Evolutionary conservation across 1,140 invertebrate genomes (phyloP).

Genomic region (Drosophila burlai): DNA sequence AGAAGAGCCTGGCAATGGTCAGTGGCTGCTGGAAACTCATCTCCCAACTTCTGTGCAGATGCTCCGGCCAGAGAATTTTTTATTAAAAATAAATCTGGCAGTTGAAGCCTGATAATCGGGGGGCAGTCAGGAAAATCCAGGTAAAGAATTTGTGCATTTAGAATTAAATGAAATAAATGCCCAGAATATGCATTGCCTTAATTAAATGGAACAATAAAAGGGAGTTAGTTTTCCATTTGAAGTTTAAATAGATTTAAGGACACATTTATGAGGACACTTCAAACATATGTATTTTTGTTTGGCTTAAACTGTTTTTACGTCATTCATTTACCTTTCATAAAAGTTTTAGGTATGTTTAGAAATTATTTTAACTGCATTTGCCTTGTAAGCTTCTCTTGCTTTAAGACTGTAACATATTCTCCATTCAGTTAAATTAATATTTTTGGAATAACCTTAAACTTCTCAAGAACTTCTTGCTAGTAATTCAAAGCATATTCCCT

Average conservation of each 20-base stretch:
- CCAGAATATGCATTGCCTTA: neutral
- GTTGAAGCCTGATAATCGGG: constrained; percentile 5
- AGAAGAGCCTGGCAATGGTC: constrained; percentile 15
- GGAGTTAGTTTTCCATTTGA: neutral
- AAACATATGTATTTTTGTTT: too few species aligned
- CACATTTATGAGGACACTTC: neutral
- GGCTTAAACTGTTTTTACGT: neutral
- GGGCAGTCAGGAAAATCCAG: neutral
- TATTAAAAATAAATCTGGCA: constrained; percentile 22
- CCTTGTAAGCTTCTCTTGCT: too few species aligned
- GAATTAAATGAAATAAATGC: constrained; percentile 16
- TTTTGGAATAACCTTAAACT: neutral
- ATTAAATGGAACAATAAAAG: neutral
- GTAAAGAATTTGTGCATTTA: constrained; percentile 2
- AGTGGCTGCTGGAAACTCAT: constrained; percentile 18
- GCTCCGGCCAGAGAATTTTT: constrained; percentile 3
- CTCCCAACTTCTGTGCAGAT: constrained; percentile 3
- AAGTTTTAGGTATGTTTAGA: too few species aligned
- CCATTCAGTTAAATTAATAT: neutral
- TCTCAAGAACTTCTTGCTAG: neutral
- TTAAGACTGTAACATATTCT: neutral
- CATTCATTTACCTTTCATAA: too few species aligned
- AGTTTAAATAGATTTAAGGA: too few species aligned
- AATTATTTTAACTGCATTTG: too few species aligned
- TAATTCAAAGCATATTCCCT: neutral